Conservation (phyloP, 2,113 vertebrate species). For the Condylura cristata region DNA sequence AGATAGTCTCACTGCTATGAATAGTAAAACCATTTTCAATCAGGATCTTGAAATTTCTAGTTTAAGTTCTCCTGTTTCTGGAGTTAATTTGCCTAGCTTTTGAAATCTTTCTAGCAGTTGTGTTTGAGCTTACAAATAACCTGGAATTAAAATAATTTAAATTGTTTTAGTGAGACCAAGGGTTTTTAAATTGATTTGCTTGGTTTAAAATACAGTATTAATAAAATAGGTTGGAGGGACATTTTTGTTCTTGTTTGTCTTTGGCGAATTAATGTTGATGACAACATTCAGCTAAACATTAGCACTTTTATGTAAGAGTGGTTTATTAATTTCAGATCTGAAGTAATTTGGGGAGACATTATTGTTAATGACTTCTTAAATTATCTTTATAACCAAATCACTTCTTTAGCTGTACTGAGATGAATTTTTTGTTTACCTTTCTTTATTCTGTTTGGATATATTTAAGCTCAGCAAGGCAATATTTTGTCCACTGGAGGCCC, state of each 20-base stretch:
- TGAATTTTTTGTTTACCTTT: not conserved
- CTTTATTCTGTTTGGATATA: not conserved
- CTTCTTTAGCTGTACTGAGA: not conserved
- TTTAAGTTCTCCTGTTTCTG: not conserved
- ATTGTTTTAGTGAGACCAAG: not conserved
- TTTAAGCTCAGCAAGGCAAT: not conserved
- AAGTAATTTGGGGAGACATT: not conserved
- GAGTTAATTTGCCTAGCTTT: conserved; percentile 49
- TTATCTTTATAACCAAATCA: not conserved
- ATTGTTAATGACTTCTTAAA: not conserved
- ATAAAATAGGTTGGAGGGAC: not conserved
- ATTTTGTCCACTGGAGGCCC: not conserved
- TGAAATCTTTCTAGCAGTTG: conserved; percentile 44
- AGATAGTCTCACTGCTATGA: not conserved
- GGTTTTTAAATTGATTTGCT: not conserved
- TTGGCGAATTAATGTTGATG: not conserved
- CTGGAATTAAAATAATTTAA: not conserved
- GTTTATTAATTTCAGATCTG: not conserved
- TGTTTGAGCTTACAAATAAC: not conserved
- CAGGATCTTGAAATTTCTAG: not conserved
- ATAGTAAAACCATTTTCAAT: not conserved
- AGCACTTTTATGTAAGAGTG: not conserved
- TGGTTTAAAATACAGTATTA: not conserved
- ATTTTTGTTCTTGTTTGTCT: conserved; percentile 26
- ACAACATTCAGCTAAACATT: not conserved